Evolutionary conservation across 2,888 invertebrate species (phyloP), one percentile per base, ranked within the genome.

Genomic region (Calameuta idolon): DNA sequence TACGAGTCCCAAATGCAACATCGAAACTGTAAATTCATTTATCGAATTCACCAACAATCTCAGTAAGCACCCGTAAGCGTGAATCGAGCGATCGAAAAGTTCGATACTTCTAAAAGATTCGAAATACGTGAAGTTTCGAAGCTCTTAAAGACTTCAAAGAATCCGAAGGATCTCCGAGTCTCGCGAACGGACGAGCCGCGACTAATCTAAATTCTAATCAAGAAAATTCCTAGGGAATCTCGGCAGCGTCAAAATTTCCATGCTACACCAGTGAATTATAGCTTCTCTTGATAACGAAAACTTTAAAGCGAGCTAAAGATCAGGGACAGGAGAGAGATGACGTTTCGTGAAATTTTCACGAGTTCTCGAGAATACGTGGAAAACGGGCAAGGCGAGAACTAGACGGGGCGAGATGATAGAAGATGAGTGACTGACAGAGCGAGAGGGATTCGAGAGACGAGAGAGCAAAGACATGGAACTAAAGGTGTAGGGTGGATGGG

Each of bases 401-500:
- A 23, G 55, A 23, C 55, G 23, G 9, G 23, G 23, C 9, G 23
- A 23, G 55, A 55, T 23, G 55, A 55, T 23, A 55, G 55, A 55
- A 23, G 55, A 55, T 55, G 55, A 55, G 55, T 4, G 55, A 23
- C 55, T 23, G 9, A 9, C 23, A 55, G 55, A 55, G 55, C 55
- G 23, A 55, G 9, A 55, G 23, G 23, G 23, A 9, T 55, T 55
- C 55, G 23, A 2, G 55, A 55, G 30, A 31, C 30, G n/a, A 68
- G 76, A 33, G 33, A 12, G 78, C 76, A 80, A 82, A 80, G 78
- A 79, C 79, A 79, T 78, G 79, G 80, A 74, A n/a, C 33, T 37
- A 74, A 40, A 55, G 37, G 34, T 31, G 34, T 34, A 35, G 37
- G 75, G 74, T 74, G 76, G 74, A 35, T 76, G 71, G 34, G 73